Conservation (phyloP, 2,888 invertebrate genomes). For the Polylopha cassiicola region DNA sequence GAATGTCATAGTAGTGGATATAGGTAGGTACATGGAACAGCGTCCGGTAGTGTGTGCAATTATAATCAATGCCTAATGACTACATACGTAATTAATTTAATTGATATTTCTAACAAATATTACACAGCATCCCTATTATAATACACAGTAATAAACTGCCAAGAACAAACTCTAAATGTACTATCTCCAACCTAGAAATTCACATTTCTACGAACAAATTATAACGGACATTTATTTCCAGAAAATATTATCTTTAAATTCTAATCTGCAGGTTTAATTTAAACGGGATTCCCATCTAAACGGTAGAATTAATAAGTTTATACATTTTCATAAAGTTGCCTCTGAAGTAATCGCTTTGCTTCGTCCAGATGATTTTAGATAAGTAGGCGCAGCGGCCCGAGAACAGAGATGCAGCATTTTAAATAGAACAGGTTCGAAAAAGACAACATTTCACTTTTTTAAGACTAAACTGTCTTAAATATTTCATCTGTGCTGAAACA, state of each 20-base stretch:
- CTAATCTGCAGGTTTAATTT: slow-evolving; percentile 20
- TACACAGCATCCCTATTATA: no score
- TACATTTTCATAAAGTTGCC: slow-evolving; percentile 64
- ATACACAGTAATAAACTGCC: no score
- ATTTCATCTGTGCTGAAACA: slow-evolving; percentile 24
- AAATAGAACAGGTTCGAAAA: slow-evolving; percentile 74
- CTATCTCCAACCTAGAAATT: no score
- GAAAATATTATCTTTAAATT: slow-evolving; percentile 22
- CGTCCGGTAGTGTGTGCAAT: not conserved
- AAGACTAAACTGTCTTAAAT: slow-evolving; percentile 44
- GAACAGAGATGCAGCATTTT: slow-evolving; percentile 69
- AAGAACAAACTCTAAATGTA: no score
- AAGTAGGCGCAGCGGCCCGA: slow-evolving; percentile 56
- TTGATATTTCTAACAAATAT: not conserved
- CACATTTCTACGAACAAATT: not conserved
- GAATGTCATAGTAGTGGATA: no score
- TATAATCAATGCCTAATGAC: slow-evolving; percentile 8
- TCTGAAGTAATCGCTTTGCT: slow-evolving; percentile 68
- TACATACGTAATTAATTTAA: slow-evolving; percentile 2
- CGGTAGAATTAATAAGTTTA: slow-evolving; percentile 61
- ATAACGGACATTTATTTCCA: slow-evolving; percentile 8
- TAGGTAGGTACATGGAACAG: no score
- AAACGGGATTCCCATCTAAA: slow-evolving; percentile 30
- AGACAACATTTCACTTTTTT: slow-evolving; percentile 65
- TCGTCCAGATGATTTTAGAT: slow-evolving; percentile 73